phyloP scores from a whole-genome alignment of 2,113 vertebrate species.

The Phaethornis superciliosus region DNA sequence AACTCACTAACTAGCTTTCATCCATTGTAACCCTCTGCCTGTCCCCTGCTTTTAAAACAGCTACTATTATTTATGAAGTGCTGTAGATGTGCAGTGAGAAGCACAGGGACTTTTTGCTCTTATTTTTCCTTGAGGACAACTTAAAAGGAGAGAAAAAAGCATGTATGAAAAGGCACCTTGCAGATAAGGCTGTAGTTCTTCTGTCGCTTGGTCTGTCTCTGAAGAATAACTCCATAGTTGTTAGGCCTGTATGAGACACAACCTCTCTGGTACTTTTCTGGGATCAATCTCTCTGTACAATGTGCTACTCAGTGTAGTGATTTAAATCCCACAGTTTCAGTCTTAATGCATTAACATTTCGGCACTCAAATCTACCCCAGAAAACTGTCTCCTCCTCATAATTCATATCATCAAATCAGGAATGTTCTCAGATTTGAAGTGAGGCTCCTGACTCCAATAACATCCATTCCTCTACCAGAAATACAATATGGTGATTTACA shows the following conservation, averaged over 20 bases:
- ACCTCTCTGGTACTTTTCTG: constrained; percentile 58
- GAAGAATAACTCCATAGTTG: constrained; percentile 62
- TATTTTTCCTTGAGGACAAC: constrained; percentile 68
- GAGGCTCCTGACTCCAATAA: not conserved
- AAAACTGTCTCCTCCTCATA: not conserved
- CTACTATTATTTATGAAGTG: constrained; percentile 71
- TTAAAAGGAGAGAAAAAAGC: constrained; percentile 66
- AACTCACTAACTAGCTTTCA: constrained; percentile 70
- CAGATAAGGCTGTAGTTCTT: constrained; percentile 61
- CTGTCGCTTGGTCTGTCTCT: constrained; percentile 54
- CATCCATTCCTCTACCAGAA: not conserved
- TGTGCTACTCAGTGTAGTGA: constrained; percentile 1
- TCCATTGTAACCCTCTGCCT: constrained; percentile 67
- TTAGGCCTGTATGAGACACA: constrained; percentile 60
- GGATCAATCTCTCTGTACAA: constrained; percentile 57
- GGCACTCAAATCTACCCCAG: not conserved
- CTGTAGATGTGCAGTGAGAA: constrained; percentile 62
- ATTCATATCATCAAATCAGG: not conserved
- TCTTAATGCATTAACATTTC: constrained; percentile 42
- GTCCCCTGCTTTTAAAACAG: constrained; percentile 70
- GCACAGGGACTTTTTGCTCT: constrained; percentile 63
- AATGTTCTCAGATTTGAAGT: not conserved
- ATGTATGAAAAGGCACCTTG: constrained; percentile 57
- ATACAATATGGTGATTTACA: not conserved
- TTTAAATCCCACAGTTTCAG: constrained; percentile 57